Evolutionary conservation across 2,888 invertebrate genomes (phyloP).

Genomic region (Drosophila rellima): DNA sequence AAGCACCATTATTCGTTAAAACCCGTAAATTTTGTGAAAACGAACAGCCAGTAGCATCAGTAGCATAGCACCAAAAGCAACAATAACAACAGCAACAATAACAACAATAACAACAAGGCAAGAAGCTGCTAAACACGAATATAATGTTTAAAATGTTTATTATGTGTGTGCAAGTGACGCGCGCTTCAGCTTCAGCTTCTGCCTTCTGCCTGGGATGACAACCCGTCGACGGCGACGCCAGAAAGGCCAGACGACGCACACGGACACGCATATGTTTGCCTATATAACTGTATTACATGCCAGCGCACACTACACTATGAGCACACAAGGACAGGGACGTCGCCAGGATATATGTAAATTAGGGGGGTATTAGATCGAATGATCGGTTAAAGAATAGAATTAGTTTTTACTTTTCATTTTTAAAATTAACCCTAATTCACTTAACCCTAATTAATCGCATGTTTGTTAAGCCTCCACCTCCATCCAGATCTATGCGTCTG

Average conservation of each 20-base stretch:
- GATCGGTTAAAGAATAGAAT: too few relatives aligned
- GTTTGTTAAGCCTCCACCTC: too few relatives aligned
- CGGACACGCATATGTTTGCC: conserved; percentile 43
- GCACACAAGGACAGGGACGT: conserved; percentile 3
- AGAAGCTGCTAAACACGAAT: conserved; percentile 81
- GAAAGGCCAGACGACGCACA: conserved; percentile 21
- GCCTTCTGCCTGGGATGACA: conserved; percentile 35
- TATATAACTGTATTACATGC: conserved; percentile 64
- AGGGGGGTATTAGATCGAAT: not conserved
- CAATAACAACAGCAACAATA: conserved; percentile 22
- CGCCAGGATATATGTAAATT: not conserved
- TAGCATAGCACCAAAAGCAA: conserved; percentile 22
- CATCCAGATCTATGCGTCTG: too few relatives aligned
- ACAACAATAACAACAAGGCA: conserved; percentile 46
- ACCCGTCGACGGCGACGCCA: conserved; percentile 19
- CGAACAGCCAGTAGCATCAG: conserved; percentile 50
- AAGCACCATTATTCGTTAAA: conserved; percentile 81
- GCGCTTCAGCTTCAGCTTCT: conserved; percentile 36
- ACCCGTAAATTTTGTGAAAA: conserved; percentile 77
- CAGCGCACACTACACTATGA: conserved; percentile 18
- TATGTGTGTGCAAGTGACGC: conserved; percentile 81
- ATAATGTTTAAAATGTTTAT: conserved; percentile 81
- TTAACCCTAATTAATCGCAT: too few relatives aligned
- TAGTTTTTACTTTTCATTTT: too few relatives aligned
- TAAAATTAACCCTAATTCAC: too few relatives aligned